A percentile compares a stretch with the other conserved stretches of the same genome.
Evolutionary conservation across 2,888 invertebrate genomes (phyloP).

Genomic region (Cremastinae sp.): DNA sequence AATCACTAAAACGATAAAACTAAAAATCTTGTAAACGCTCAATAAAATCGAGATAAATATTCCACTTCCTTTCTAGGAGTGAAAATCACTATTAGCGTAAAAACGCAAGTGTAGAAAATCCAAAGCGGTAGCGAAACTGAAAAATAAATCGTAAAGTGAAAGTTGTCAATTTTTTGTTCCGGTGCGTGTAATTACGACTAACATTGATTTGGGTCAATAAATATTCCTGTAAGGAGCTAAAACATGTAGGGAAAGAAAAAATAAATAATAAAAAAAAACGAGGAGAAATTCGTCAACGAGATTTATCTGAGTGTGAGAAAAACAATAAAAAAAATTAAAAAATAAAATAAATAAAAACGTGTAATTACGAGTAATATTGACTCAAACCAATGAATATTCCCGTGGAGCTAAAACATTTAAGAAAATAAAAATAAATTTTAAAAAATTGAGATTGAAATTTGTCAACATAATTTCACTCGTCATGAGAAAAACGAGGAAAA

Average conservation of each 20-base stretch:
- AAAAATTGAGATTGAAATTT: conserved; percentile 1
- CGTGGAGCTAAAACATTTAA: too few relatives aligned
- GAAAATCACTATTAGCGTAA: too few relatives aligned
- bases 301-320: too few relatives aligned
- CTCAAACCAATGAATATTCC: background rate
- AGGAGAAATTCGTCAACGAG: too few relatives aligned
- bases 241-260: background rate
- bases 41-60: too few relatives aligned
- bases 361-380: background rate
- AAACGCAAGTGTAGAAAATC: too few relatives aligned
- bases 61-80: too few relatives aligned
- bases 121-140: too few relatives aligned
- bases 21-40: too few relatives aligned
- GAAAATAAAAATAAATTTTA: too few relatives aligned
- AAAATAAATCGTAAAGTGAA: background rate
- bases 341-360: background rate
- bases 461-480: conserved; percentile 24
- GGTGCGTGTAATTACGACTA: background rate
- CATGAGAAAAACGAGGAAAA: conserved; percentile 2
- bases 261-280: conserved; percentile 9
- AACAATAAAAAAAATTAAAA: background rate
- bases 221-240: too few relatives aligned
- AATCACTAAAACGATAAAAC: too few relatives aligned
- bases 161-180: background rate
- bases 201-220: background rate